These are phyloP conservation scores for Ryuthela nishihirai DNA, from an alignment of 2,888 invertebrate genomes.

Conservation along the genomic window DNA sequence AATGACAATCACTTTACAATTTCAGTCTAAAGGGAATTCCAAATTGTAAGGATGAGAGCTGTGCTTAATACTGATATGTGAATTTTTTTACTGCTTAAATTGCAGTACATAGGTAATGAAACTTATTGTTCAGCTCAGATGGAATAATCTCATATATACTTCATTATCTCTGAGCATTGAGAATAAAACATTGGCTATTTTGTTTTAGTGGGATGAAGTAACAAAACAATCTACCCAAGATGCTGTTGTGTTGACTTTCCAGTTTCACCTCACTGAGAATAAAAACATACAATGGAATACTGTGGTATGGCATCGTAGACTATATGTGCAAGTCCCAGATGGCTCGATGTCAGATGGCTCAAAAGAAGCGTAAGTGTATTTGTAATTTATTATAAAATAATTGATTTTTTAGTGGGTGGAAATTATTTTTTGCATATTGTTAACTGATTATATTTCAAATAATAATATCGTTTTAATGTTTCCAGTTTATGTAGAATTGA, in stretches of 20 bases:
- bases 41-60: no score
- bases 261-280: constrained; percentile 36
- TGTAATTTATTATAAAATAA: neutral
- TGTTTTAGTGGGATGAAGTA: constrained; percentile 35
- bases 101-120: neutral
- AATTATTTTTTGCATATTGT: neutral
- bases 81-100: no score
- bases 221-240: constrained; percentile 37
- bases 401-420: neutral
- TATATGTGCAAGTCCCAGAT: constrained; percentile 85
- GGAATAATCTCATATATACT: neutral
- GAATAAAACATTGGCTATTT: neutral
- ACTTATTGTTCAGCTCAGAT: neutral
- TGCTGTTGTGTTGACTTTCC: constrained; percentile 36
- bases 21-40: no score
- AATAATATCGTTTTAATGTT: no score
- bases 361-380: constrained; percentile 67
- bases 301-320: constrained; percentile 68
- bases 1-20: no score
- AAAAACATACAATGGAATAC: constrained; percentile 66
- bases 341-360: constrained; percentile 84
- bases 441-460: no score
- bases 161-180: neutral
- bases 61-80: no score
- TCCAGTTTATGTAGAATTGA: no score